phyloP scores from a whole-genome alignment of 2,888 invertebrate species.

The Gastracanthus pulcherrimus region DNA sequence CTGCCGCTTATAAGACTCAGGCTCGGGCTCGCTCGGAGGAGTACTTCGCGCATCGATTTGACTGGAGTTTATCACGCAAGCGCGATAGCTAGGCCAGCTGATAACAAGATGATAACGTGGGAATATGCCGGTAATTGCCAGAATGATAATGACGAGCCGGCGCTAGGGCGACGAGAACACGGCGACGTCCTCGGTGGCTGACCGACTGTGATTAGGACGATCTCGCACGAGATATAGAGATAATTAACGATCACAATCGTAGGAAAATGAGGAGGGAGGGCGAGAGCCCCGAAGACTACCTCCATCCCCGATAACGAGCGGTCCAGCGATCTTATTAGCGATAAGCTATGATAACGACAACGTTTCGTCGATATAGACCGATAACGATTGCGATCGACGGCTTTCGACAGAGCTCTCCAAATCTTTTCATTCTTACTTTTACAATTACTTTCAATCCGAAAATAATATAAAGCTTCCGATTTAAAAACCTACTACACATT shows the following conservation, averaged over 20 bases:
- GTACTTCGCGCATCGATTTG: background rate
- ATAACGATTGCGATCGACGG: constrained; percentile 62
- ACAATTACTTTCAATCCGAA: too few species aligned
- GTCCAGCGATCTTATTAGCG: constrained; percentile 75
- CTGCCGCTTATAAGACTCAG: too few species aligned
- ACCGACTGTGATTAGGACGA: constrained; percentile 61
- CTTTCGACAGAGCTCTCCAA: background rate
- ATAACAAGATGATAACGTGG: constrained; percentile 73
- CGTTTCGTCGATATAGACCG: constrained; percentile 62
- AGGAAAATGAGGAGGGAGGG: constrained; percentile 72
- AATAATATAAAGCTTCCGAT: too few species aligned
- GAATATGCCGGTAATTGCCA: constrained; percentile 73
- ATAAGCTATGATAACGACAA: constrained; percentile 73
- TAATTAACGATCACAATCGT: constrained; percentile 76
- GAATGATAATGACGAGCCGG: constrained; percentile 72
- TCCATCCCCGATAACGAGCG: constrained; percentile 77
- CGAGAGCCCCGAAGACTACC: constrained; percentile 64
- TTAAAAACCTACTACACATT: too few species aligned
- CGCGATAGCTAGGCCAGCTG: constrained; percentile 64
- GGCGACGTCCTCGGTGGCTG: background rate
- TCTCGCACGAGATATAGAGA: constrained; percentile 70
- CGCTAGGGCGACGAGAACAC: constrained; percentile 57
- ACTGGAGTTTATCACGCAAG: constrained; percentile 23
- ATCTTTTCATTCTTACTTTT: too few species aligned
- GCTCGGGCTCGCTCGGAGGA: too few species aligned